phyloP scores from a whole-genome alignment of 2,797 vertebrate species.

The Diceros bicornis region DNA sequence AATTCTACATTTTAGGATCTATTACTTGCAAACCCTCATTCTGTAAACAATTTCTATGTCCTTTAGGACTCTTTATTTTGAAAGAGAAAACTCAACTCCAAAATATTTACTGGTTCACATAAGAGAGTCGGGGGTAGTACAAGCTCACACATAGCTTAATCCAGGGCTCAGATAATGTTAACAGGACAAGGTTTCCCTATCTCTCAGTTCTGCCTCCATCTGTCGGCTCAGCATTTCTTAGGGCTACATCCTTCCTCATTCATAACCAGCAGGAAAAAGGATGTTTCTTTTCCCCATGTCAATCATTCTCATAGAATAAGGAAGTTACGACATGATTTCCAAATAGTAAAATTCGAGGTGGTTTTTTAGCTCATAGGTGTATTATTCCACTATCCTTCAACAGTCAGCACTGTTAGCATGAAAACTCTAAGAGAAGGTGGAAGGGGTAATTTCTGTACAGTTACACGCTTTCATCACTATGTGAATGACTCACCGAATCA shows the following conservation, averaged over 20 bases:
- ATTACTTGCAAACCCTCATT: background rate
- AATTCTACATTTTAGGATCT: background rate
- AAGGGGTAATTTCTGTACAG: background rate
- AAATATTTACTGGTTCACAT: background rate
- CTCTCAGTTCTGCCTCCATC: background rate
- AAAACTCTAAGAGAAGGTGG: background rate
- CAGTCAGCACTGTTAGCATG: background rate
- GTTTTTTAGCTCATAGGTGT: background rate
- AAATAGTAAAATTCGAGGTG: background rate
- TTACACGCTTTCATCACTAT: background rate
- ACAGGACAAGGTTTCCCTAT: background rate
- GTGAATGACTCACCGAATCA: background rate
- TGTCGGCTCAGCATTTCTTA: background rate
- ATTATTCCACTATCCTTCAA: background rate
- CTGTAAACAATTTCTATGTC: background rate
- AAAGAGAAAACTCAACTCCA: background rate
- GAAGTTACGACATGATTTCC: background rate
- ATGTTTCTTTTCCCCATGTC: background rate
- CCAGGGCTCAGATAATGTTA: background rate
- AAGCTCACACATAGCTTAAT: background rate
- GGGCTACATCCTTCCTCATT: background rate
- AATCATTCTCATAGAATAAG: background rate
- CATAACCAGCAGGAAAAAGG: background rate
- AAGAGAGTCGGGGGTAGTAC: background rate
- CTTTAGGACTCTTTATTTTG: background rate